A percentile compares a stretch with the other conserved stretches of the same genome.
phyloP scores from a whole-genome alignment of 2,113 vertebrate genomes.

The Philantomba maxwellii region DNA sequence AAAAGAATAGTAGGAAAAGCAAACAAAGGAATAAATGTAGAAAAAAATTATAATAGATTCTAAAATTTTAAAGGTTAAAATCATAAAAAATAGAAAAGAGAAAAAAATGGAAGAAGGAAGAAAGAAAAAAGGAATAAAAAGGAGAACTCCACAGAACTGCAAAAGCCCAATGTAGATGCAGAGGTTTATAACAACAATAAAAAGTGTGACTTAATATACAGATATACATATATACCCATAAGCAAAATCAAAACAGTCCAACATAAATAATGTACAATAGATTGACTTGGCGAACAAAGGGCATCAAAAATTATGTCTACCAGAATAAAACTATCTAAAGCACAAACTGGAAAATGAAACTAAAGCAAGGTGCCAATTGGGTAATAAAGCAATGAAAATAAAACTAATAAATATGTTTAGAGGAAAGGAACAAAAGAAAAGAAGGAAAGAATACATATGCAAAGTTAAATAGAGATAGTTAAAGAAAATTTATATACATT shows the following conservation, averaged over 20 bases:
- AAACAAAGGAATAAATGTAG: not conserved
- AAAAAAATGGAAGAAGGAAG: not conserved
- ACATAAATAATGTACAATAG: not conserved
- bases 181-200: not conserved
- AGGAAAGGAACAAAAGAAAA: not conserved
- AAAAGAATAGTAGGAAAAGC: not conserved
- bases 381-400: not conserved
- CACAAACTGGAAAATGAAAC: not conserved
- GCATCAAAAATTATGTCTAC: not conserved
- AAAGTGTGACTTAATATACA: not conserved
- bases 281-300: not conserved
- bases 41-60: not conserved
- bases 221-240: not conserved
- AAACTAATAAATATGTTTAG: not conserved
- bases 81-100: not conserved
- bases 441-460: not conserved
- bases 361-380: not conserved
- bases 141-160: not conserved
- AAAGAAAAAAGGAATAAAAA: not conserved
- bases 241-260: not conserved
- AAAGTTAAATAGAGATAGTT: not conserved
- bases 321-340: not conserved
- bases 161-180: not conserved
- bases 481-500: not conserved
- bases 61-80: not conserved